Conservation (phyloP, 2,888 invertebrate genomes). For the Ypsolopha sequella region DNA sequence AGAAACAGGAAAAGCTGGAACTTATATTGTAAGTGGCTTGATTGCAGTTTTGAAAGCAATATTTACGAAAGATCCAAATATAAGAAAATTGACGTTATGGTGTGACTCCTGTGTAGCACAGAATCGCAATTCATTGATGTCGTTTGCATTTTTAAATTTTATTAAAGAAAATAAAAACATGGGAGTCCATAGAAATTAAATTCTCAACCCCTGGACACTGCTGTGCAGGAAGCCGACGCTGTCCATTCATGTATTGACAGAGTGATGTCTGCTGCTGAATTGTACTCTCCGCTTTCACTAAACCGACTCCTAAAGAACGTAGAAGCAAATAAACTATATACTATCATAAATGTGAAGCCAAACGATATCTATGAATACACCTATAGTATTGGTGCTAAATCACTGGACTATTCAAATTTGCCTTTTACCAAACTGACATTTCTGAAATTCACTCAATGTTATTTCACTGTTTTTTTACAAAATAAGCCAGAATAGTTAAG, state of each 20-base stretch:
- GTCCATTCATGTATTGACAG: slow-evolving; percentile 13
- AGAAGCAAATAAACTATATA: slow-evolving; percentile 2
- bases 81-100: slow-evolving; percentile 13
- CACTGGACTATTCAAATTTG: not conserved
- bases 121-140: slow-evolving; percentile 13
- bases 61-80: slow-evolving; percentile 7
- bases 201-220: slow-evolving; percentile 17
- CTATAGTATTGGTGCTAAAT: not conserved
- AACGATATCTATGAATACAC: slow-evolving; percentile 1
- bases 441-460: slow-evolving; percentile 4
- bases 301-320: slow-evolving; percentile 9
- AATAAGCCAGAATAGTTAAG: slow-evolving; percentile 1
- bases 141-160: slow-evolving; percentile 10
- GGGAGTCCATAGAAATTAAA: slow-evolving; percentile 13
- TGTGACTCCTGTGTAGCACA: slow-evolving; percentile 14
- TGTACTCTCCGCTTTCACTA: slow-evolving; percentile 9
- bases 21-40: slow-evolving; percentile 11
- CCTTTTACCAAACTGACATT: not conserved
- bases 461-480: slow-evolving; percentile 3
- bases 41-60: slow-evolving; percentile 7
- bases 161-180: slow-evolving; percentile 7
- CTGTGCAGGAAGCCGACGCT: slow-evolving; percentile 14
- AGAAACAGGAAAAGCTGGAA: slow-evolving; percentile 10
- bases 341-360: slow-evolving; percentile 2
- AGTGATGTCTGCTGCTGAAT: slow-evolving; percentile 7